Conservation (phyloP, 2,797 vertebrate genomes). For the Acanthurus lineatus region DNA sequence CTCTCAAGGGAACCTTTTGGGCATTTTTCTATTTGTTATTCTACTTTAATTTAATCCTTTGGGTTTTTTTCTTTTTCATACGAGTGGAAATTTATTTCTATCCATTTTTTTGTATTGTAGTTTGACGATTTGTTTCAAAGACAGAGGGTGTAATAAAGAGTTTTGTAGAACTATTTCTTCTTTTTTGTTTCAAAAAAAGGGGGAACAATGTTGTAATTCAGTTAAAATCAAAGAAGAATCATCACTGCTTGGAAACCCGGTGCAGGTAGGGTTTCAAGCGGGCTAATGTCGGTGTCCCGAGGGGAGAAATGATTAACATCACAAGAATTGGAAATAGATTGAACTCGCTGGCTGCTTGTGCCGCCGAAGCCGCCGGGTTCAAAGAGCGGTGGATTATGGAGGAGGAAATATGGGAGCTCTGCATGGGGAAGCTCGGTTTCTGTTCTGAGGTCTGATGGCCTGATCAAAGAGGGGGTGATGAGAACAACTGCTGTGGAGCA, state of each 20-base stretch:
- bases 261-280: slow-evolving; percentile 26
- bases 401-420: slow-evolving; percentile 73
- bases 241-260: background rate
- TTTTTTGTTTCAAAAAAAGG: too few relatives aligned
- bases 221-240: background rate
- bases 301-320: slow-evolving; percentile 51
- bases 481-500: slow-evolving; percentile 70
- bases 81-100: too few relatives aligned
- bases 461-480: slow-evolving; percentile 73
- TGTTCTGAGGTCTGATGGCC: slow-evolving; percentile 54
- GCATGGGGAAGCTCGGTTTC: slow-evolving; percentile 58
- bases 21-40: background rate
- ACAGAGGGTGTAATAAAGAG: background rate
- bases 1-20: too few relatives aligned
- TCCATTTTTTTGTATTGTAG: background rate
- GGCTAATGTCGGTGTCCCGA: slow-evolving; percentile 22
- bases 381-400: slow-evolving; percentile 67
- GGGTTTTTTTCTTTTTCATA: too few relatives aligned
- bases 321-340: slow-evolving; percentile 57
- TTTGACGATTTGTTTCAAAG: background rate
- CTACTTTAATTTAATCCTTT: background rate
- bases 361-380: slow-evolving; percentile 46
- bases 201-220: background rate
- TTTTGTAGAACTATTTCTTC: too few relatives aligned
- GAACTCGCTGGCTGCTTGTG: slow-evolving; percentile 38